phyloP scores from a whole-genome alignment of 1,140 invertebrate genomes.

The Cataglyphis hispanica region DNA sequence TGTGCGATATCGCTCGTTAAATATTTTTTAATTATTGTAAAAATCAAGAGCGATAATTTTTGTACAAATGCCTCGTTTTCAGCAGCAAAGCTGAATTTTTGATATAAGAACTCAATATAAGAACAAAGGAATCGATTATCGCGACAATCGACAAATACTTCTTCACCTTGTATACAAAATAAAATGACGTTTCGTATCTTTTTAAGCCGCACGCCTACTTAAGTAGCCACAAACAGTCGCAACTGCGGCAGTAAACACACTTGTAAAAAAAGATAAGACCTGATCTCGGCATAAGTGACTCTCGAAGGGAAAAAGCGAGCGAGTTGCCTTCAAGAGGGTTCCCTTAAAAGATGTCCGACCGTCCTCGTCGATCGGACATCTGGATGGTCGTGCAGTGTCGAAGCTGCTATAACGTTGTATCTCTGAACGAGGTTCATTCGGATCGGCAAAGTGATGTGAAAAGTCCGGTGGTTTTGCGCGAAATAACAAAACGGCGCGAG shows the following conservation, averaged over 20 bases:
- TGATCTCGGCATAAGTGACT: neutral
- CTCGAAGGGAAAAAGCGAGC: neutral
- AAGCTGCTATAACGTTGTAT: constrained; percentile 52
- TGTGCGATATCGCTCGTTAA: constrained; percentile 48
- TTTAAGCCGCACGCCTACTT: constrained; percentile 8
- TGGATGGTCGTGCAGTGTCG: neutral
- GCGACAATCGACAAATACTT: constrained; percentile 17
- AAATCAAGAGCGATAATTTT: neutral
- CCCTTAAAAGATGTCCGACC: constrained; percentile 16
- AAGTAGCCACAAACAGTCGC: constrained; percentile 41
- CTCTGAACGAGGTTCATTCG: constrained; percentile 46
- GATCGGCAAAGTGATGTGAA: constrained; percentile 64
- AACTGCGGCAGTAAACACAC: constrained; percentile 27
- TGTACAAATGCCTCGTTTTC: neutral
- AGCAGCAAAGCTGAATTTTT: constrained; percentile 9
- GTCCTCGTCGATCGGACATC: constrained; percentile 10
- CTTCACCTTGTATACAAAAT: neutral
- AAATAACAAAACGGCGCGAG: constrained; percentile 38
- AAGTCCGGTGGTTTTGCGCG: constrained; percentile 38
- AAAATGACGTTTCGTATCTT: neutral
- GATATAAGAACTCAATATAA: too few relatives aligned
- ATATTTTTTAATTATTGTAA: constrained; percentile 26
- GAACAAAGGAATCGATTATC: neutral
- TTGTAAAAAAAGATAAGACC: constrained; percentile 40
- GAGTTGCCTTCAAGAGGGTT: neutral